Evolutionary conservation across 2,113 vertebrate species (phyloP), one percentile per base, ranked within the genome.

Genomic region (Pedetes capensis): DNA sequence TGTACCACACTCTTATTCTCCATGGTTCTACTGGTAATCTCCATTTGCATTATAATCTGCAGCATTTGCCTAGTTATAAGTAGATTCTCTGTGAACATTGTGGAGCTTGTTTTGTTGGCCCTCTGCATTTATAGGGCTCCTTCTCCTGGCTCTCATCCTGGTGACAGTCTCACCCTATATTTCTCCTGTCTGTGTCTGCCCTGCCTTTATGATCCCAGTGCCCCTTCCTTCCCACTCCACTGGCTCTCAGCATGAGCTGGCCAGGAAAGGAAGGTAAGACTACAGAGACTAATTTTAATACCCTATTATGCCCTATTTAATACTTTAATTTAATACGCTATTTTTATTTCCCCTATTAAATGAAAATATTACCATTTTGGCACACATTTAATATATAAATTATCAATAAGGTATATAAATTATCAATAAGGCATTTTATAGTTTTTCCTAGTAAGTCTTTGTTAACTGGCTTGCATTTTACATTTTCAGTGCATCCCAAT

Each of bases 301-400:
- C 4, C 68, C 22, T 1, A 44, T 69, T n/a, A n/a, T n/a, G n/a
- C n/a, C n/a, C n/a, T n/a, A n/a, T 93, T 78, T 66, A 92, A 51
- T 17, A 61, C 4, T 74, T 22, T 1, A 44, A 64, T 93, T 78
- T 66, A 92, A 51, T 17, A 61, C 4, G 68, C 22, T 1, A 44
- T 69, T n/a, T 75, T 72, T 84, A 92, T 59, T 91, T 84, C 85
- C 27, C 6, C 34, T 20, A 6, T n/a, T 72, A 17, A 57, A 71
- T 47, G 9, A 55, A 85, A 68, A 80, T 42, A 23, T 32, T 79
- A 76, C 23, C 18, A 42, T 87, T 90, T 96, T 93, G 37, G n/a
- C 32, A 51, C 42, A 53, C 47, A 57, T 83, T 89, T 59, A 82
- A 37, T 82, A 78, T 85, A 81, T 90, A 82, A 94, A 88, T 83